These are phyloP conservation scores for Plotosus lineatus DNA, from an alignment of 2,113 vertebrate species.

Conservation along the genomic window DNA sequence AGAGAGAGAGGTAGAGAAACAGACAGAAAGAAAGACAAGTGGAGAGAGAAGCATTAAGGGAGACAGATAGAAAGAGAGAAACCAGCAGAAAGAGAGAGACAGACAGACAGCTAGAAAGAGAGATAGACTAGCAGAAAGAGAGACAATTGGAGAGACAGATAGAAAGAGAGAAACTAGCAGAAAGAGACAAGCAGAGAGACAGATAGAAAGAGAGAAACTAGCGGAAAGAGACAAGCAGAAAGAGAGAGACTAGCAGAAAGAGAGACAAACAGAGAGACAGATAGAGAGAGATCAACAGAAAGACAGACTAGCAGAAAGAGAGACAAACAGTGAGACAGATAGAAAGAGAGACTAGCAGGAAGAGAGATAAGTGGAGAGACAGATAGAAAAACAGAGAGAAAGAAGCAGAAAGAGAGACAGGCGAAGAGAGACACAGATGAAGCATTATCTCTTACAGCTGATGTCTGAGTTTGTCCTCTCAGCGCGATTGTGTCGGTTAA, in stretches of 20 bases:
- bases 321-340: not conserved
- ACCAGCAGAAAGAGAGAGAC: not conserved
- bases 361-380: not conserved
- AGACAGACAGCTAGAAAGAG: not conserved
- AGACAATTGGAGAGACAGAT: slow-evolving; percentile 22
- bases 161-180: not conserved
- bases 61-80: not conserved
- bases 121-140: not conserved
- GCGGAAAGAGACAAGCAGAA: not conserved
- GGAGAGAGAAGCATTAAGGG: not conserved
- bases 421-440: not conserved
- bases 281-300: not conserved
- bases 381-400: slow-evolving; percentile 8
- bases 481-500: slow-evolving; percentile 77
- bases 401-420: slow-evolving; percentile 26
- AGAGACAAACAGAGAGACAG: not conserved
- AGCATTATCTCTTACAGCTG: slow-evolving; percentile 67
- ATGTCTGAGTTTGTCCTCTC: slow-evolving; percentile 76
- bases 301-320: not conserved
- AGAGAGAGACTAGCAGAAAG: not conserved
- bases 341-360: not conserved
- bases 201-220: not conserved
- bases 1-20: not conserved
- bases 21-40: not conserved
- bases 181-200: not conserved